phyloP scores from a whole-genome alignment of 2,113 vertebrate species.

The Amblyornis subalaris region DNA sequence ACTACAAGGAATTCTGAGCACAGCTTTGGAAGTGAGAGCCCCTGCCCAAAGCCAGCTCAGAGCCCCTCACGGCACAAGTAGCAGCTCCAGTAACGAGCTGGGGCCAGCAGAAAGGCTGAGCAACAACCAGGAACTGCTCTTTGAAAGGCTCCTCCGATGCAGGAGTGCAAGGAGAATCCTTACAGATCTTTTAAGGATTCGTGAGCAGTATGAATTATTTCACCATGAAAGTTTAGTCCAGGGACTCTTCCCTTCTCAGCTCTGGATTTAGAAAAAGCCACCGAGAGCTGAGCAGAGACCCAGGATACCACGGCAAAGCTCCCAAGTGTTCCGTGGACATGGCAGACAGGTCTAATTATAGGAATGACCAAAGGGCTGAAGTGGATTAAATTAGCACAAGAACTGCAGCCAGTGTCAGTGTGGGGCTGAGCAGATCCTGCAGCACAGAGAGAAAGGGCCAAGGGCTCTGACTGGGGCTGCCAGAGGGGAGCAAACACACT shows the following conservation, averaged over 20 bases:
- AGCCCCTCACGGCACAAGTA: not conserved
- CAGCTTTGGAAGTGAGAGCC: not conserved
- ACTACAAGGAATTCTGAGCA: not conserved
- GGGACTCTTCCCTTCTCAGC: not conserved
- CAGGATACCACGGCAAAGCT: not conserved
- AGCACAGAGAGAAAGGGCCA: not conserved
- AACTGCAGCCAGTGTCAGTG: not conserved
- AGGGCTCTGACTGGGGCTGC: not conserved
- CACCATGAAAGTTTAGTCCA: not conserved
- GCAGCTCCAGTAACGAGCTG: not conserved
- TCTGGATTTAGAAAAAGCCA: not conserved
- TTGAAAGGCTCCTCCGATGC: not conserved
- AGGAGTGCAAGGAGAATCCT: not conserved
- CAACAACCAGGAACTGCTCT: not conserved
- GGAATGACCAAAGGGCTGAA: slow-evolving; percentile 38
- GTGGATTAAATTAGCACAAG: slow-evolving; percentile 50
- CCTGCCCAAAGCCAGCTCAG: not conserved
- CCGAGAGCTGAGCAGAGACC: not conserved
- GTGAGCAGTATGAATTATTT: not conserved
- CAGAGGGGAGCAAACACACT: not conserved
- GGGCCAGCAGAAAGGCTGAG: not conserved
- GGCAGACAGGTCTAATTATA: slow-evolving; percentile 51
- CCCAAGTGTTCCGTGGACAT: not conserved
- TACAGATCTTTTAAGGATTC: not conserved
- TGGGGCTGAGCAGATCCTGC: not conserved